These are phyloP conservation scores for Archocentrus centrarchus DNA, from an alignment of 2,113 vertebrate genomes.

Conservation along the genomic window DNA sequence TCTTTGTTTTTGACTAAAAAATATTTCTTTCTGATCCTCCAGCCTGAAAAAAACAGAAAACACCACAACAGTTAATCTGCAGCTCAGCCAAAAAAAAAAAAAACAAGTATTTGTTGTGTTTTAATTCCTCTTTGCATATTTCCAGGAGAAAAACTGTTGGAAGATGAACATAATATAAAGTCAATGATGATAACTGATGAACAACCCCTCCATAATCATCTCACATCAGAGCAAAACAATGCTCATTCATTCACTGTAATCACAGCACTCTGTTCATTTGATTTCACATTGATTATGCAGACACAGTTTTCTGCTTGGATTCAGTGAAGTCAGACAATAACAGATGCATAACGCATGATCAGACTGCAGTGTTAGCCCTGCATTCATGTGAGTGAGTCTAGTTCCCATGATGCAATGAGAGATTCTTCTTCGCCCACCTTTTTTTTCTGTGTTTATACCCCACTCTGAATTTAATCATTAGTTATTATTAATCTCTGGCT, in stretches of 20 bases:
- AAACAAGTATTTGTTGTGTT: not conserved
- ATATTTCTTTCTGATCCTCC: constrained; percentile 96
- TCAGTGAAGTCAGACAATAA: too few species aligned
- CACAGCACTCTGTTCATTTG: not conserved
- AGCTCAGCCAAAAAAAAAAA: not conserved
- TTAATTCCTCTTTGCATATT: not conserved
- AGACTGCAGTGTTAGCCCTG: too few species aligned
- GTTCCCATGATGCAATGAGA: too few species aligned
- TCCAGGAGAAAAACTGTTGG: not conserved
- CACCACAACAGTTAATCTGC: not conserved
- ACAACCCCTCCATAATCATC: not conserved
- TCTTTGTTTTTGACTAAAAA: constrained; percentile 96
- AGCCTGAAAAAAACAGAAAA: constrained; percentile 81
- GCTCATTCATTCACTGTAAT: not conserved
- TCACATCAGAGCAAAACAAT: not conserved
- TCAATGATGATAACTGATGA: not conserved
- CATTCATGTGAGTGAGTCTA: not conserved
- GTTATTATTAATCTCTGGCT: too few species aligned
- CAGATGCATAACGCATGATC: too few species aligned
- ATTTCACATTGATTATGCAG: not conserved
- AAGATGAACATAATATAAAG: not conserved
- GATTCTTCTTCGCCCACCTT: too few species aligned
- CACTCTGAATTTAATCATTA: too few species aligned
- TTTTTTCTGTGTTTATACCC: too few species aligned
- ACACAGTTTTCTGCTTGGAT: not conserved